phyloP scores from a whole-genome alignment of 2,888 invertebrate genomes.

The Griposia aprilina region DNA sequence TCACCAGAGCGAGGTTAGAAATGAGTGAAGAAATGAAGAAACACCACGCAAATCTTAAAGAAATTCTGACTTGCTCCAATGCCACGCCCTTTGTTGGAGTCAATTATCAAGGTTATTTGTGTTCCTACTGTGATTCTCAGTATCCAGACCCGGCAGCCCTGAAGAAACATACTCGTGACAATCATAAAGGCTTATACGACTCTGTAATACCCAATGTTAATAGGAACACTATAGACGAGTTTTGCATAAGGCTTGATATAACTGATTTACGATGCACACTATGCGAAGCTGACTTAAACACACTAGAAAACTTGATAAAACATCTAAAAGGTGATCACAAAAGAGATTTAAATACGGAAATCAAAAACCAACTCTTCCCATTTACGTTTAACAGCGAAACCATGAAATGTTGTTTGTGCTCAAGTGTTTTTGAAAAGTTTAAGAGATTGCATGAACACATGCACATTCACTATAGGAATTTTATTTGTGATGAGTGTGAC shows the following conservation, averaged over 20 bases:
- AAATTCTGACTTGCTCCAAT: slow-evolving; percentile 63
- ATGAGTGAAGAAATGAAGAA: slow-evolving; percentile 16
- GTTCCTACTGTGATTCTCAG: slow-evolving; percentile 70
- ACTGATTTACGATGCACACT: slow-evolving; percentile 31
- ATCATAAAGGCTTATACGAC: slow-evolving; percentile 49
- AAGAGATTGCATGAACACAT: slow-evolving; percentile 13
- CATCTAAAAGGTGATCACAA: slow-evolving; percentile 65
- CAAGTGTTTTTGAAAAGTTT: slow-evolving; percentile 4
- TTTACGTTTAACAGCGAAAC: slow-evolving; percentile 67
- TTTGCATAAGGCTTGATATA: slow-evolving; percentile 30
- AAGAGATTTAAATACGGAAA: slow-evolving; percentile 67
- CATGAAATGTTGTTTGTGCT: slow-evolving; percentile 20
- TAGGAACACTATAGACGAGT: neutral
- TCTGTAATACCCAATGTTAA: slow-evolving; percentile 65
- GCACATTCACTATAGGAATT: slow-evolving; percentile 31
- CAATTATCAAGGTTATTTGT: slow-evolving; percentile 69
- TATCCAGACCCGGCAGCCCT: slow-evolving; percentile 67
- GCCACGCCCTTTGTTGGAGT: slow-evolving; percentile 72
- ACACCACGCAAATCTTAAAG: slow-evolving; percentile 31
- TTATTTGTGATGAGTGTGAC: slow-evolving; percentile 19
- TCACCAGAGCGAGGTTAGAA: neutral
- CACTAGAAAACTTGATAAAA: slow-evolving; percentile 40
- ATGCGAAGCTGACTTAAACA: slow-evolving; percentile 28
- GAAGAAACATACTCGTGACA: slow-evolving; percentile 70
- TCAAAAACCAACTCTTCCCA: slow-evolving; percentile 74